Percentiles rank a stretch among this genome's conserved stretches.
These are phyloP conservation scores for Coptotermes formosanus DNA, from an alignment of 1,140 invertebrate species.

Conservation along the genomic window DNA sequence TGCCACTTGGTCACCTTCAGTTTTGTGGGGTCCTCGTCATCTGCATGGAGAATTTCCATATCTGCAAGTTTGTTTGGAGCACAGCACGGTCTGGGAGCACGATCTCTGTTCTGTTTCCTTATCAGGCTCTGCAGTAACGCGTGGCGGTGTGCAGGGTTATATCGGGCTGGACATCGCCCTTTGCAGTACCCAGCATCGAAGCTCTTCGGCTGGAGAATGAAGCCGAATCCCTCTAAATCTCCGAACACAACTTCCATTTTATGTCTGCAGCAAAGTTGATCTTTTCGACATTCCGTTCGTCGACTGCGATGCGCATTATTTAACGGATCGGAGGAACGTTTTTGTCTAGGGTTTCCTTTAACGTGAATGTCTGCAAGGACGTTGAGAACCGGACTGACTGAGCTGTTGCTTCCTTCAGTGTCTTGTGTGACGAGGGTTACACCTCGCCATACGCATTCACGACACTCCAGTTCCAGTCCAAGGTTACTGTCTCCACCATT, in stretches of 20 bases:
- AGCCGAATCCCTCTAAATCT: slow-evolving; percentile 66
- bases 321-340: slow-evolving; percentile 15
- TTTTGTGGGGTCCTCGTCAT: slow-evolving; percentile 60
- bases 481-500: slow-evolving; percentile 47
- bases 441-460: slow-evolving; percentile 41
- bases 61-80: slow-evolving; percentile 66
- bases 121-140: slow-evolving; percentile 69
- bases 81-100: slow-evolving; percentile 68
- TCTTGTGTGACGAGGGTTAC: slow-evolving; percentile 34
- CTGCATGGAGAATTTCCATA: slow-evolving; percentile 65
- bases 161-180: slow-evolving; percentile 66
- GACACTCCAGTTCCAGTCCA: slow-evolving; percentile 54
- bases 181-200: slow-evolving; percentile 74
- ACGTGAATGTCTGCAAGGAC: slow-evolving; percentile 44
- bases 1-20: slow-evolving; percentile 69
- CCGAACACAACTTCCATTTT: slow-evolving; percentile 64
- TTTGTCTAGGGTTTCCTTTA: slow-evolving; percentile 23
- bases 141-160: slow-evolving; percentile 69
- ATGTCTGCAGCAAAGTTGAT: slow-evolving; percentile 64
- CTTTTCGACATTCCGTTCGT: slow-evolving; percentile 51
- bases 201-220: slow-evolving; percentile 65
- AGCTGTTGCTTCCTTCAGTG: slow-evolving; percentile 44
- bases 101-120: slow-evolving; percentile 52
- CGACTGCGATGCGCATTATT: slow-evolving; percentile 44
- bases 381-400: slow-evolving; percentile 47